Evolutionary conservation across 2,888 invertebrate species (phyloP), one percentile per base, ranked within the genome.

Genomic region (Sesamia inferens): DNA sequence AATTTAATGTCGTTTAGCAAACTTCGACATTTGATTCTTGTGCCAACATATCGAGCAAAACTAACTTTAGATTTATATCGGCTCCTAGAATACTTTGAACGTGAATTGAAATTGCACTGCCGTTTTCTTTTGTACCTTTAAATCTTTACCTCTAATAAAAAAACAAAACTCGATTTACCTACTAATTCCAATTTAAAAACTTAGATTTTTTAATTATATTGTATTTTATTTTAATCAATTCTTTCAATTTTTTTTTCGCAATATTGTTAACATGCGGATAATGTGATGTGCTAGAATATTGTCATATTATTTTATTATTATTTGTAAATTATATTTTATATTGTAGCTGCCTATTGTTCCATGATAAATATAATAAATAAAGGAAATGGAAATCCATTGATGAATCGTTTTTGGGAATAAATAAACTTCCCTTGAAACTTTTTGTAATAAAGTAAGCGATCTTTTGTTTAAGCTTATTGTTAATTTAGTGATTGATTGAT

Each of bases 1-100:
- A 88, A 88, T 89, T 87, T 88, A 84, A 89, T 86, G 87, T 88
- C 91, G 87, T 88, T 90, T 89, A 89, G 85, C 86, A 89, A 90
- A 90, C 87, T 90, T 88, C 77, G 79, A 74, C 68, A 78, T 79
- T 76, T 78, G 82, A 83, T 87, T 85, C 74, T 73, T 78, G 79
- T 74, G 67, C 74, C 79, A 82, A 81, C 73, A 76, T 75, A 66
- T 74, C 78, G 63, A 82, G 76, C 55, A 76, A 81, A 85, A 84
- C 73, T 80, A 78, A 78, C 71, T 79, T 79, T 67, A 80, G 79
- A 86, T 87, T 88, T 84, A 80, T 76, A 77, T 70, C 47, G 70
- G 51, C 66, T 66, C 51, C 67, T 68, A 16, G n/a, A 68, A 83
- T 70, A 70, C 58, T 67, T 67, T 74, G 22, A 69, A 47, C 71